Conservation (phyloP, 2,888 invertebrate genomes). For the Icerya purchasi region DNA sequence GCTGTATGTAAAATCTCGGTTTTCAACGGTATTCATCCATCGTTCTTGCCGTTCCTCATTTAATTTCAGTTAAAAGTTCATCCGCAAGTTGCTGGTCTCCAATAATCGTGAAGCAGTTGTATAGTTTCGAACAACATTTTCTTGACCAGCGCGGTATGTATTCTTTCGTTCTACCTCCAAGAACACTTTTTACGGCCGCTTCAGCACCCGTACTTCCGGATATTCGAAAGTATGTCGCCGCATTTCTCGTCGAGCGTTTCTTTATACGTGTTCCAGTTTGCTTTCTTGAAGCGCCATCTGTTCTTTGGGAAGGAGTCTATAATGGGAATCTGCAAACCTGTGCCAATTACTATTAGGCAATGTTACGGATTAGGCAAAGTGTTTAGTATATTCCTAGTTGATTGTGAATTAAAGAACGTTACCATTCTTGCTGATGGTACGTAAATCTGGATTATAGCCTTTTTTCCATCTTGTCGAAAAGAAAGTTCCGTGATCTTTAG, state of each 20-base stretch:
- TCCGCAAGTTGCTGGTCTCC: not conserved
- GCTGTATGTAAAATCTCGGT: too few relatives aligned
- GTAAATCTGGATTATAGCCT: not conserved
- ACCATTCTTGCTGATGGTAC: not conserved
- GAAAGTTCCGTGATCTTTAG: not conserved
- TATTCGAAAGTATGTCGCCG: not conserved
- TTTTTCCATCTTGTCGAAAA: not conserved
- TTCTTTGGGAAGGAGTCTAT: not conserved
- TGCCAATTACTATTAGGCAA: not conserved
- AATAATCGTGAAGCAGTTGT: not conserved
- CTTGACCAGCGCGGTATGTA: not conserved
- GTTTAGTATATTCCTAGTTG: too few relatives aligned
- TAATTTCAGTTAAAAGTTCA: not conserved
- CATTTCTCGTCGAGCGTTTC: not conserved
- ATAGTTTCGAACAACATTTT: not conserved
- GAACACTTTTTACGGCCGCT: not conserved
- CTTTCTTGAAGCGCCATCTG: not conserved
- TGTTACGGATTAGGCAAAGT: not conserved
- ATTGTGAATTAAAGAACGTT: not conserved
- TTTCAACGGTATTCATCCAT: not conserved
- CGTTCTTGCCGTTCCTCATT: not conserved
- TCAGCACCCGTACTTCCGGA: not conserved
- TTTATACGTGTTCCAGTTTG: not conserved
- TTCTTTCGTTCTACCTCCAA: too few relatives aligned
- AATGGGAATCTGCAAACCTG: not conserved